A percentile compares a stretch with the other conserved stretches of the same genome.
Evolutionary conservation across 2,113 vertebrate species (phyloP).

Genomic region (Pseudopodoces humilis): DNA sequence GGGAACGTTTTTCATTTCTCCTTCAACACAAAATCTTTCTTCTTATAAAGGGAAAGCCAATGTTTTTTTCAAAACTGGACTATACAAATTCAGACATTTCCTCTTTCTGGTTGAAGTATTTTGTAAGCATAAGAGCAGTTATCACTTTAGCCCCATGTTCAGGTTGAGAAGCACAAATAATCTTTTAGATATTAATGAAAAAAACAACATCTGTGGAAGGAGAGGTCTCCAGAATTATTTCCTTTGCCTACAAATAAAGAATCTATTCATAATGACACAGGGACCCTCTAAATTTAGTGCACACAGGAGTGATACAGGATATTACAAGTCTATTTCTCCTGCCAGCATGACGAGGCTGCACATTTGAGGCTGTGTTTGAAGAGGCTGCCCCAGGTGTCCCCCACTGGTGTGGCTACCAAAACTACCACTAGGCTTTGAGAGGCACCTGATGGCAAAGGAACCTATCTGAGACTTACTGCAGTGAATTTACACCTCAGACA

Average conservation of each 20-base stretch:
- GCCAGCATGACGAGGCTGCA: rapidly evolving
- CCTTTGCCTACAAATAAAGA: background rate
- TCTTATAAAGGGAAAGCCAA: constrained; percentile 2
- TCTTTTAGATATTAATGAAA: background rate
- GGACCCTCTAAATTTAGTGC: background rate
- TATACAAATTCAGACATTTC: constrained; percentile 41
- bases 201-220: background rate
- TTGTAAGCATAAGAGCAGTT: background rate
- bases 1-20: constrained; percentile 44
- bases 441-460: background rate
- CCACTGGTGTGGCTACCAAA: background rate
- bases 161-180: background rate
- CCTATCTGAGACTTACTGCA: background rate
- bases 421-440: background rate
- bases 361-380: background rate
- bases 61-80: constrained; percentile 19
- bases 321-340: background rate
- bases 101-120: constrained; percentile 26
- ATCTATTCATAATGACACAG: background rate
- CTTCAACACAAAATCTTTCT: constrained; percentile 20
- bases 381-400: background rate
- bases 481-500: background rate
- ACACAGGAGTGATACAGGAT: background rate
- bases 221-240: background rate
- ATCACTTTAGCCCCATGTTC: background rate